These are phyloP conservation scores for Puffinus mauretanicus DNA, from an alignment of 2,113 vertebrate genomes.

Conservation along the genomic window DNA sequence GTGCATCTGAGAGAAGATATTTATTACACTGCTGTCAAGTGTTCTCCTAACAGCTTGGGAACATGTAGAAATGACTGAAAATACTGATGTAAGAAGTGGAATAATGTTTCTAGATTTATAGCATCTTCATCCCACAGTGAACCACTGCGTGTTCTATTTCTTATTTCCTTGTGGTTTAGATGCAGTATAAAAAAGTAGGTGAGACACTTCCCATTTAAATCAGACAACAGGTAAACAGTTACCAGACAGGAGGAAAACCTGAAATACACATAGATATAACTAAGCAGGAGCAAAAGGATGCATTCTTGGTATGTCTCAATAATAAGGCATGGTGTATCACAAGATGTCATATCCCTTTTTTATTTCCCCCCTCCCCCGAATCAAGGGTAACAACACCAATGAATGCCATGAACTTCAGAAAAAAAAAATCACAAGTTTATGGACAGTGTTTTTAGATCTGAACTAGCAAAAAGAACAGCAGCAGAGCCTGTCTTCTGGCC, in stretches of 20 bases:
- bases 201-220: neutral
- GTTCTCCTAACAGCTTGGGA: neutral
- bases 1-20: neutral
- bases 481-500: neutral
- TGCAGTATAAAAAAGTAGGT: neutral
- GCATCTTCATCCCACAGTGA: neutral
- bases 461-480: neutral
- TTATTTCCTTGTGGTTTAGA: neutral
- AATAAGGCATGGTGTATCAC: neutral
- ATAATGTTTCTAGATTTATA: neutral
- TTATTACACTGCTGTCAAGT: neutral
- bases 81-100: neutral
- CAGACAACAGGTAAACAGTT: neutral
- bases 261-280: neutral
- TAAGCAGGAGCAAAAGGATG: neutral
- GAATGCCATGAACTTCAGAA: neutral
- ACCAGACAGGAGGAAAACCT: neutral
- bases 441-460: neutral
- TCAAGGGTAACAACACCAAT: neutral
- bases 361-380: neutral
- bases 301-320: neutral
- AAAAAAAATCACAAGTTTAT: neutral
- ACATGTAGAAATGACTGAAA: neutral
- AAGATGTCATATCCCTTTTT: neutral
- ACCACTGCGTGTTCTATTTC: neutral